These are phyloP conservation scores for Dermolepida albohirtum DNA, from an alignment of 2,888 invertebrate species.

Conservation along the genomic window DNA sequence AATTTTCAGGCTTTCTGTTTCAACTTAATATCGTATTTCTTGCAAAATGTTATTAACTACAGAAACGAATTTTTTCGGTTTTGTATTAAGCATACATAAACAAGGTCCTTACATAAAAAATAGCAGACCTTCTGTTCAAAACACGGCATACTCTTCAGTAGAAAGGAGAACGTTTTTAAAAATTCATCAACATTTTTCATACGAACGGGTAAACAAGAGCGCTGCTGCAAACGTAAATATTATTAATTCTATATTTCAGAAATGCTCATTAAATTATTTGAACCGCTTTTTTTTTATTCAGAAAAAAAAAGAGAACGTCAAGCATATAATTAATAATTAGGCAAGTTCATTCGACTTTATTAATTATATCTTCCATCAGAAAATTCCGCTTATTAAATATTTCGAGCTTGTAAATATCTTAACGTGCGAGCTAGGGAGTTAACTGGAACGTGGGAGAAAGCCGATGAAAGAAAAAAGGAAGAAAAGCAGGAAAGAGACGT, in stretches of 20 bases:
- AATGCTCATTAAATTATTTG: too few species aligned
- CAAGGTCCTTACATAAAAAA: too few species aligned
- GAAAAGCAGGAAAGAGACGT: neutral
- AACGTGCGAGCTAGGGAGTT: neutral
- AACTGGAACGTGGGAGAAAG: neutral
- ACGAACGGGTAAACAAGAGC: neutral
- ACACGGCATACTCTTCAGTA: too few species aligned
- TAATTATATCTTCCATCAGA: constrained; percentile 9
- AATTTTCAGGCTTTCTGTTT: too few species aligned
- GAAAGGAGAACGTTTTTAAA: neutral
- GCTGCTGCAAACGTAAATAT: neutral
- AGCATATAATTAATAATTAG: constrained; percentile 16
- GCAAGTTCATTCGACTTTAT: constrained; percentile 12
- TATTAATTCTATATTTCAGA: constrained; percentile 1
- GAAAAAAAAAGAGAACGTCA: neutral
- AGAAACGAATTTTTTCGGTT: too few species aligned
- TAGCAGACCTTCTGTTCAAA: too few species aligned
- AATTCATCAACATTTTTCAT: neutral
- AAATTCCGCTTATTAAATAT: constrained; percentile 26
- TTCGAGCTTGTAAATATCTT: constrained; percentile 1
- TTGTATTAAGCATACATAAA: too few species aligned
- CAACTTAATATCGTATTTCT: too few species aligned
- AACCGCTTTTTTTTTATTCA: too few species aligned
- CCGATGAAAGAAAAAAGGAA: neutral
- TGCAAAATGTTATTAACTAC: too few species aligned